These are phyloP conservation scores for Sandelia bainsii DNA, from an alignment of 2,797 vertebrate species.

Conservation along the genomic window DNA sequence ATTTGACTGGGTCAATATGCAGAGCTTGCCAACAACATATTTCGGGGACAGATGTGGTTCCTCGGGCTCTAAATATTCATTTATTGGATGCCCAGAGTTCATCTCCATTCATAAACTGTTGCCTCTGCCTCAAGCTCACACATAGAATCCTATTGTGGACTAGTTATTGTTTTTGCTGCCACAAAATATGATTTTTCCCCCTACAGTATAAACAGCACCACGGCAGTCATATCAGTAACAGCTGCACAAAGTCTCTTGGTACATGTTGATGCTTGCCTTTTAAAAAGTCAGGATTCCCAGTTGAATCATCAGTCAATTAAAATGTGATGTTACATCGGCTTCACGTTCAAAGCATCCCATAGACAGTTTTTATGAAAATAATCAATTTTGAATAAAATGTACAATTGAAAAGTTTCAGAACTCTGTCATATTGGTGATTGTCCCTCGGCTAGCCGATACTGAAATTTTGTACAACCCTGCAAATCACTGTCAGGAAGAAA, in stretches of 20 bases:
- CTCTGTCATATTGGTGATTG: no score
- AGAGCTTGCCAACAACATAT: conserved; percentile 2
- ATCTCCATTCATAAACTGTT: conserved; percentile 10
- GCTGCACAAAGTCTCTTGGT: no score
- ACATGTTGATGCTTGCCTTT: background rate
- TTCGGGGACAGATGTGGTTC: conserved; percentile 14
- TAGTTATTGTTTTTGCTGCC: background rate
- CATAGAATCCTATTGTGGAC: conserved; percentile 4
- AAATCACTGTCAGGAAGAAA: background rate
- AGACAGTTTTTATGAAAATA: no score
- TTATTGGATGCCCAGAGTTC: conserved; percentile 1
- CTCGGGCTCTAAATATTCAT: conserved; percentile 30
- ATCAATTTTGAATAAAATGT: background rate
- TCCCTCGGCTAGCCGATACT: no score
- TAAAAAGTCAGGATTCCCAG: no score
- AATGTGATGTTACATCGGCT: no score
- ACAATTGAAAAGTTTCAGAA: no score
- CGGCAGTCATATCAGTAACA: no score
- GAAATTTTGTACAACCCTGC: background rate
- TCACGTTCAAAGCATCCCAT: no score
- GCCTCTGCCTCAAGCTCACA: conserved; percentile 2
- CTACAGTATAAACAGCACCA: background rate
- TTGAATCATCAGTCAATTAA: no score
- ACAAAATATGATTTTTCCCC: background rate
- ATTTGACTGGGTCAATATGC: conserved; percentile 10